Evolutionary conservation across 1,140 invertebrate species (phyloP).

Genomic region (Drosophila yakuba): DNA sequence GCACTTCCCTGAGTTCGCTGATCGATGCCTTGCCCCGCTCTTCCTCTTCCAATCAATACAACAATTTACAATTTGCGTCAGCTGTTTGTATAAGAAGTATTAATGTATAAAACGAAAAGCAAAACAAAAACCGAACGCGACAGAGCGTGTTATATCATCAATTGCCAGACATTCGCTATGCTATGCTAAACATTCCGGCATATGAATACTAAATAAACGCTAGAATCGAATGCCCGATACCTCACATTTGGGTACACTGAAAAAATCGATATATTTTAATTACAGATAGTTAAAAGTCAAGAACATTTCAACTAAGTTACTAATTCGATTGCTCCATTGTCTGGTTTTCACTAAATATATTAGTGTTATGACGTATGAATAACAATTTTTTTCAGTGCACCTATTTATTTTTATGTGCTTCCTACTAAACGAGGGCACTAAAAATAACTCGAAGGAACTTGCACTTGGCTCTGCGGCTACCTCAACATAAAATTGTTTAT

Average conservation of each 20-base stretch:
- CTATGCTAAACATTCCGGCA: conserved; percentile 54
- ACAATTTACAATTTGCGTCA: conserved; percentile 67
- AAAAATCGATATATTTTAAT: background rate
- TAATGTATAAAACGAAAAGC: conserved; percentile 42
- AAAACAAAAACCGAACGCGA: conserved; percentile 48
- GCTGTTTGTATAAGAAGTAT: conserved; percentile 60
- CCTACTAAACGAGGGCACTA: conserved; percentile 43
- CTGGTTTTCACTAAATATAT: too few species aligned
- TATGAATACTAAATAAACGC: conserved; percentile 36
- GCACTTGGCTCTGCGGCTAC: conserved; percentile 74
- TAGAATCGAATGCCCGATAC: conserved; percentile 39
- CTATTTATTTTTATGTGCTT: conserved; percentile 50
- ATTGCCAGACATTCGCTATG: conserved; percentile 60
- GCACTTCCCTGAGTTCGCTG: conserved; percentile 24
- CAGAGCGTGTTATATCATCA: conserved; percentile 69
- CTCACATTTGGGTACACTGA: conserved; percentile 1
- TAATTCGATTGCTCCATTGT: background rate
- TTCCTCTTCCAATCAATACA: conserved; percentile 39
- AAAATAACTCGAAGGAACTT: conserved; percentile 64
- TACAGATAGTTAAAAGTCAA: background rate
- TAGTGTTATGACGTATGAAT: too few species aligned
- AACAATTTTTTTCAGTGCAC: background rate
- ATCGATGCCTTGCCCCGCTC: conserved; percentile 3
- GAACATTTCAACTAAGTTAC: background rate
- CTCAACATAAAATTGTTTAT: conserved; percentile 68